A percentile compares a stretch with the other conserved stretches of the same genome.
Evolutionary conservation across 2,888 invertebrate species (phyloP).

Genomic region (Drosophila monieri): DNA sequence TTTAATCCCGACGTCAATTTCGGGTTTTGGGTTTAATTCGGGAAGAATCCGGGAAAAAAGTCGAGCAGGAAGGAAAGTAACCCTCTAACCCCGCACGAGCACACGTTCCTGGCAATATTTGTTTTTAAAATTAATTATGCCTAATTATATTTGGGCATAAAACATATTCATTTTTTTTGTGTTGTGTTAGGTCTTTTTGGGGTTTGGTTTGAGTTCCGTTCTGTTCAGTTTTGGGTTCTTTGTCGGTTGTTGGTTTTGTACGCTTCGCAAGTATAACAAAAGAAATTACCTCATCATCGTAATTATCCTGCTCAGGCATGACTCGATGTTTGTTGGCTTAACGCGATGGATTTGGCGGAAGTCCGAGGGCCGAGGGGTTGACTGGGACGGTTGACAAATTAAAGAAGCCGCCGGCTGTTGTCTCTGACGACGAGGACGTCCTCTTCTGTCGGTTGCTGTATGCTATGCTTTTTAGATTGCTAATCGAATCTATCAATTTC

Average conservation of each 20-base stretch:
- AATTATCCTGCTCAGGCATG: conserved; percentile 84
- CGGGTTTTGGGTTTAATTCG: conserved; percentile 10
- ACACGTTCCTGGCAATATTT: conserved; percentile 52
- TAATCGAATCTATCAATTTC: conserved; percentile 77
- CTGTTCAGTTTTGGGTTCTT: conserved; percentile 6
- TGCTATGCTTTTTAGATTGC: conserved; percentile 47
- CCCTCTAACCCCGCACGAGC: conserved; percentile 9
- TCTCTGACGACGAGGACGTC: conserved; percentile 6
- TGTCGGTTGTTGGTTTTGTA: conserved; percentile 9
- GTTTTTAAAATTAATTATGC: conserved; percentile 61
- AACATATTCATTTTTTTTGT: conserved; percentile 35
- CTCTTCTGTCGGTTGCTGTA: conserved; percentile 6
- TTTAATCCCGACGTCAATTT: conserved; percentile 13
- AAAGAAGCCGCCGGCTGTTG: conserved; percentile 45
- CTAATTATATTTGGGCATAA: conserved; percentile 60
- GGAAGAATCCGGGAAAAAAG: not conserved
- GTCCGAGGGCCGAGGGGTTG: conserved; percentile 49
- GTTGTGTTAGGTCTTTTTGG: conserved; percentile 1
- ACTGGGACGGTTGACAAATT: conserved; percentile 53
- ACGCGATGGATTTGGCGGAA: conserved; percentile 53
- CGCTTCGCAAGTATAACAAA: conserved; percentile 39
- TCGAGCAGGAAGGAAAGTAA: not conserved
- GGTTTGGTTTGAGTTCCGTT: conserved; percentile 7
- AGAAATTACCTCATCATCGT: conserved; percentile 84
- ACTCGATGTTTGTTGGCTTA: conserved; percentile 69